Percentiles rank a stretch among this genome's conserved stretches.
Conservation (phyloP, 2,113 vertebrate species). For the Cyanoliseus patagonus region DNA sequence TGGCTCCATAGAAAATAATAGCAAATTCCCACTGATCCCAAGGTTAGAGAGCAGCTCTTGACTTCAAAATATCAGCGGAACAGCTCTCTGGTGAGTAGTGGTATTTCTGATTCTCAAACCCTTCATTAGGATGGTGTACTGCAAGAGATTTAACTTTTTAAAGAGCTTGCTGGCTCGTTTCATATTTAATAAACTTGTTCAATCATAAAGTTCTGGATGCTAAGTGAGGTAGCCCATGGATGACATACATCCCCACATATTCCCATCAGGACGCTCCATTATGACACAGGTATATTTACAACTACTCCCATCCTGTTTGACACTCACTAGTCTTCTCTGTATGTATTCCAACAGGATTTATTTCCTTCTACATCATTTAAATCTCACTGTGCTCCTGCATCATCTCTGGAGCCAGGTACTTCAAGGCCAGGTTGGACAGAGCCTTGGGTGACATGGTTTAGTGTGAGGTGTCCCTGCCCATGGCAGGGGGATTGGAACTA, state of each 20-base stretch:
- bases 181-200: not conserved
- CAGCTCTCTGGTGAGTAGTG: not conserved
- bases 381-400: not conserved
- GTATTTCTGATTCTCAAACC: not conserved
- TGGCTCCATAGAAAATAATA: not conserved
- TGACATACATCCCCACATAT: not conserved
- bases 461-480: too few species aligned
- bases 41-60: not conserved
- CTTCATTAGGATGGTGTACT: not conserved
- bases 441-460: too few species aligned
- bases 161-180: not conserved
- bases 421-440: too few species aligned
- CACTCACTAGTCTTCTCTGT: not conserved
- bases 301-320: not conserved
- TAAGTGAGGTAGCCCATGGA: not conserved
- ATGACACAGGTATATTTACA: conserved; percentile 15
- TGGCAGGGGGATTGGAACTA: too few species aligned
- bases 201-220: not conserved
- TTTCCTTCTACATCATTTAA: not conserved
- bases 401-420: not conserved
- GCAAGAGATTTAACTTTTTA: not conserved
- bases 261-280: not conserved
- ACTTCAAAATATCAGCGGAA: conserved; percentile 7
- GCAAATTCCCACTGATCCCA: not conserved
- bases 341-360: not conserved